Conservation (phyloP, 2,797 vertebrate genomes). For the Argya squamiceps region DNA sequence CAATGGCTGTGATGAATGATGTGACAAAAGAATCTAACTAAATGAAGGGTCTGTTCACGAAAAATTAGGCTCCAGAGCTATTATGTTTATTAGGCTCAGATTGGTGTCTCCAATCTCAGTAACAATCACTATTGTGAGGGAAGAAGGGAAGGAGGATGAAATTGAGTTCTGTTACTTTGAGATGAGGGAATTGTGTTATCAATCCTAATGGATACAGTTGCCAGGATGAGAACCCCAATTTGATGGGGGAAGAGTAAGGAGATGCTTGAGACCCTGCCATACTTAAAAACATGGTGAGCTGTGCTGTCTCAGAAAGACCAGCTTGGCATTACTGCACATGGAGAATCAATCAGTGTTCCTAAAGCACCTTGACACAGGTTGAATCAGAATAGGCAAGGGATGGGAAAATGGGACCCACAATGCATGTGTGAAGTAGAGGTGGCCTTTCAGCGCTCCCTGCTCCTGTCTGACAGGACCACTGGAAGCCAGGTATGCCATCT, state of each 20-base stretch:
- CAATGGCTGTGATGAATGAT: constrained; percentile 9
- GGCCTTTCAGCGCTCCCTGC: not conserved
- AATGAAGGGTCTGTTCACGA: not conserved
- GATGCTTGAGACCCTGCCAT: not conserved
- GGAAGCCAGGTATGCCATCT: not conserved
- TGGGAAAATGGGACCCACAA: not conserved
- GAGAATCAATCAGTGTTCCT: not conserved
- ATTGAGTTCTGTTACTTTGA: not conserved
- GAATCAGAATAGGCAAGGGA: accelerated
- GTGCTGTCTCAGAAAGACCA: accelerated
- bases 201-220: not conserved
- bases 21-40: constrained; percentile 19
- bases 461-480: not conserved
- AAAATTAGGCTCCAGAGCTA: not conserved
- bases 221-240: accelerated
- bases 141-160: not conserved
- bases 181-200: not conserved
- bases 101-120: not conserved
- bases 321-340: not conserved
- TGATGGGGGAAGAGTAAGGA: not conserved
- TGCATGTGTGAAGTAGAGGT: not conserved
- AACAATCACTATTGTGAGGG: not conserved
- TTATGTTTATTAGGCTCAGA: not conserved
- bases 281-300: not conserved
- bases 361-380: not conserved